Evolutionary conservation across 2,797 vertebrate species (phyloP).

Genomic region (Periparus ater): DNA sequence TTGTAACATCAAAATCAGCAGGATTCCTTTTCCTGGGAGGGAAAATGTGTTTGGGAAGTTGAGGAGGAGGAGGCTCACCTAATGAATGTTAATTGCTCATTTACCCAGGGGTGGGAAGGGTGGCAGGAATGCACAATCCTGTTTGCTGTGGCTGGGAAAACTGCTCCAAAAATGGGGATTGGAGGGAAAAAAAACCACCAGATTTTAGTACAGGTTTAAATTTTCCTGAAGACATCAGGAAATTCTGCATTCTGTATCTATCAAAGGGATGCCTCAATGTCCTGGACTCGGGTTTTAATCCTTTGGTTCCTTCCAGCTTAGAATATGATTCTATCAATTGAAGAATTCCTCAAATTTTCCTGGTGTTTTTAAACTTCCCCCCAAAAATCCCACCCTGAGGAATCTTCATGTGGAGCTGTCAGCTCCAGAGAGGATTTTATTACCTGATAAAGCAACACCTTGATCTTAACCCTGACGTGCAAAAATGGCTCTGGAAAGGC

Average conservation of each 20-base stretch:
- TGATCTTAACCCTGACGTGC: neutral
- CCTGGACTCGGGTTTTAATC: neutral
- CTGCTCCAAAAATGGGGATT: neutral
- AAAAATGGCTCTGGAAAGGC: neutral
- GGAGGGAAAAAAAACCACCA: accelerated
- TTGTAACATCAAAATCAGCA: neutral
- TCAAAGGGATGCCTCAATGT: neutral
- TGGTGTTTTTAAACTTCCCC: neutral
- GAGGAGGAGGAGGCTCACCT: neutral
- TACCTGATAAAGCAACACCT: neutral
- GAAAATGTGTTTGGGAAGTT: neutral
- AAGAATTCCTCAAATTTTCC: neutral
- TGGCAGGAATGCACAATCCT: neutral
- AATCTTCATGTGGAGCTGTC: neutral
- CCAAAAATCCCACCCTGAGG: neutral
- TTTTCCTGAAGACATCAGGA: too few relatives aligned
- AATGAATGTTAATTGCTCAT: neutral
- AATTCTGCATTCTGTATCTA: neutral
- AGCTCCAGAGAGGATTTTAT: neutral
- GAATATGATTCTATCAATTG: neutral
- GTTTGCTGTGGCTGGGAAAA: neutral
- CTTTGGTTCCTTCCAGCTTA: neutral
- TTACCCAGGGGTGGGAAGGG: neutral
- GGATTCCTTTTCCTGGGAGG: neutral
- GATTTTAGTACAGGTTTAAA: neutral